Conservation (phyloP, 1,140 invertebrate species). For the Portunus trituberculatus region DNA sequence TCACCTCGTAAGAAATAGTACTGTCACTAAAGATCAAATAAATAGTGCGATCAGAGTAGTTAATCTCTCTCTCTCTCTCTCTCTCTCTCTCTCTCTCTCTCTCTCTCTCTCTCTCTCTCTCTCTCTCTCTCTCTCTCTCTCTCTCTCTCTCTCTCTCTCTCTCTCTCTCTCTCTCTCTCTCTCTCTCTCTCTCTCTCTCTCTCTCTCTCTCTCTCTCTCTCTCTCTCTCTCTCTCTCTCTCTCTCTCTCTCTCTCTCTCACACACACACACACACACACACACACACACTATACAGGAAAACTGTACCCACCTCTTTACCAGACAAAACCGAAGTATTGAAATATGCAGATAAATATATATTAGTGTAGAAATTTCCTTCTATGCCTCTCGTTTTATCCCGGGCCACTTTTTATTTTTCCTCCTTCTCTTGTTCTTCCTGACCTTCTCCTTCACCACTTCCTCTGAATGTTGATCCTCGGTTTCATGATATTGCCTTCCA, state of each 20-base stretch:
- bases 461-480: background rate
- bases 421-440: background rate
- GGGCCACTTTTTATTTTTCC: background rate
- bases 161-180: no score
- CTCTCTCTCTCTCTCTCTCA: no score
- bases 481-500: background rate
- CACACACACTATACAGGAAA: background rate
- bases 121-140: no score
- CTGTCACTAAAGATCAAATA: no score
- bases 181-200: no score
- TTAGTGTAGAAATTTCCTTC: background rate
- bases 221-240: no score
- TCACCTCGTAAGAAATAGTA: no score
- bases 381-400: background rate
- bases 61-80: background rate
- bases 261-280: no score
- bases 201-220: no score
- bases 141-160: no score
- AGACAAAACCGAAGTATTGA: background rate
- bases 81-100: slow-evolving; percentile 37
- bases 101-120: background rate
- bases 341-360: background rate
- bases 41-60: no score
- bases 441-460: slow-evolving; percentile 6
- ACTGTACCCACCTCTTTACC: background rate